A percentile compares a stretch with the other conserved stretches of the same genome.
These are phyloP conservation scores for Drosophila ambigua DNA, from an alignment of 1,140 invertebrate genomes.

Conservation along the genomic window DNA sequence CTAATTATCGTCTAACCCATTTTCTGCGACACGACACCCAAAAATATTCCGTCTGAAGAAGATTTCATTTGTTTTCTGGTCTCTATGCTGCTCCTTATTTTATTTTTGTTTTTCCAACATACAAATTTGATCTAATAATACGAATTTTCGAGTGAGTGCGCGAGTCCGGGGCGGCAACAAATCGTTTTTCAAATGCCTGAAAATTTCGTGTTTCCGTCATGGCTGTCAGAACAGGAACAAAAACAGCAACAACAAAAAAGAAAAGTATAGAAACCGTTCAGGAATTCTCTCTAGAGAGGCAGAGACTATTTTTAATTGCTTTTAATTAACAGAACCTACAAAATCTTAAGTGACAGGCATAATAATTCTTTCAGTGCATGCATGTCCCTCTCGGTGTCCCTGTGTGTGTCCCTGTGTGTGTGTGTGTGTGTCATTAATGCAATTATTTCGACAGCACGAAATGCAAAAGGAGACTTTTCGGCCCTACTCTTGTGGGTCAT, in stretches of 20 bases:
- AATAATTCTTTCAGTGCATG: conserved; percentile 49
- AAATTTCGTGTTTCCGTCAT: conserved; percentile 67
- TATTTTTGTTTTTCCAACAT: conserved; percentile 44
- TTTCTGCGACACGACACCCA: background rate
- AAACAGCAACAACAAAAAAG: background rate
- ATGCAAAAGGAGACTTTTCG: conserved; percentile 22
- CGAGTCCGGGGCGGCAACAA: conserved; percentile 22
- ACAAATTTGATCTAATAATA: conserved; percentile 65
- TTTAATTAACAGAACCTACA: conserved; percentile 76
- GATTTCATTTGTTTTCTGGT: conserved; percentile 8
- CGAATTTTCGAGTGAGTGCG: conserved; percentile 14
- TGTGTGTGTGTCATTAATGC: conserved; percentile 64
- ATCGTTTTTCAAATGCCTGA: conserved; percentile 70
- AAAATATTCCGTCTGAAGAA: conserved; percentile 25
- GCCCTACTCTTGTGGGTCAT: conserved; percentile 38
- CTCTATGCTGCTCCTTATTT: background rate
- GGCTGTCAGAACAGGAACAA: conserved; percentile 45
- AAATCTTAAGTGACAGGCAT: conserved; percentile 73
- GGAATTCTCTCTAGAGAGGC: conserved; percentile 51
- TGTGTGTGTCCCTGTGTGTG: conserved; percentile 11
- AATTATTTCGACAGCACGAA: conserved; percentile 65
- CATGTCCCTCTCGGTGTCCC: conserved; percentile 1
- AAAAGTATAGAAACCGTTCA: conserved; percentile 3
- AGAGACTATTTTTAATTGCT: conserved; percentile 77
- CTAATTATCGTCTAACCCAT: conserved; percentile 40